A percentile compares a stretch with the other conserved stretches of the same genome.
phyloP scores from a whole-genome alignment of 2,888 invertebrate genomes.

The Lagria hirta region DNA sequence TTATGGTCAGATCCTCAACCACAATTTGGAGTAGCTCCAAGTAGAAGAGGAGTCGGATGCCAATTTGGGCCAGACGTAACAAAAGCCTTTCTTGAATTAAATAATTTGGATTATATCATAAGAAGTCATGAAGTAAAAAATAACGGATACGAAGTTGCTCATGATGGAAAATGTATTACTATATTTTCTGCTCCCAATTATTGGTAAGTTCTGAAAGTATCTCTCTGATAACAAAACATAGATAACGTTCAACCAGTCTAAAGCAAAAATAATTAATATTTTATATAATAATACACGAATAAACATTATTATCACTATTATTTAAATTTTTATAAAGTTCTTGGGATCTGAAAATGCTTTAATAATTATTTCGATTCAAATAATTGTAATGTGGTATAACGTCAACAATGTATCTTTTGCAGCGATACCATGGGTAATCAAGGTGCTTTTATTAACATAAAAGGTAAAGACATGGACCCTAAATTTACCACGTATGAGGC shows the following conservation, averaged over 20 bases:
- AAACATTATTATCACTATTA: too few relatives aligned
- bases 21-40: constrained; percentile 82
- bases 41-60: constrained; percentile 96
- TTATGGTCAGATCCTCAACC: constrained; percentile 99
- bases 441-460: constrained; percentile 95
- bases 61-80: constrained; percentile 99
- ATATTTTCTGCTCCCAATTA: constrained; percentile 99
- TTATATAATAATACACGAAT: too few relatives aligned
- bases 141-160: constrained; percentile 93
- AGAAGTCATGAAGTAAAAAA: constrained; percentile 98
- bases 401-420: too few relatives aligned
- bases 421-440: constrained; percentile 99
- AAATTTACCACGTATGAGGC: constrained; percentile 90
- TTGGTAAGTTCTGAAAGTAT: constrained; percentile 82
- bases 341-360: too few relatives aligned
- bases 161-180: constrained; percentile 95
- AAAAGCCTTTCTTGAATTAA: constrained; percentile 75
- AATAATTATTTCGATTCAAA: too few relatives aligned
- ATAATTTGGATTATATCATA: constrained; percentile 90
- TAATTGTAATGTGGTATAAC: too few relatives aligned
- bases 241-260: too few relatives aligned
- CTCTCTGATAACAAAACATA: too few relatives aligned
- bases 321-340: too few relatives aligned
- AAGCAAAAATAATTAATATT: too few relatives aligned
- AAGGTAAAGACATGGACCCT: constrained; percentile 88